Evolutionary conservation across 2,113 vertebrate species (phyloP).

Genomic region (Nothocercus julius): DNA sequence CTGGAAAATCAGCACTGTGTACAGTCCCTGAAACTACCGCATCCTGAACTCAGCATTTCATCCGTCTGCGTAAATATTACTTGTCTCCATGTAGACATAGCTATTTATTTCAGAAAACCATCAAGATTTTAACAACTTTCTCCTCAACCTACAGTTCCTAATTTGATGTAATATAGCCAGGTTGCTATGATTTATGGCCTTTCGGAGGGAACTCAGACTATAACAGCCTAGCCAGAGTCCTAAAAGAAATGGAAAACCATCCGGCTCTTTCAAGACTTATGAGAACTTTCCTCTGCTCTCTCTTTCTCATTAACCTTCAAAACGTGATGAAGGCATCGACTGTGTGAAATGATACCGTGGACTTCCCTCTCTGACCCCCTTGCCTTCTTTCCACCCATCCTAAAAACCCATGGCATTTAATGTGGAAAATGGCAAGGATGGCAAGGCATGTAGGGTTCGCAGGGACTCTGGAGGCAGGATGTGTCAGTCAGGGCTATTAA

Average conservation of each 20-base stretch:
- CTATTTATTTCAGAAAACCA: constrained; percentile 35
- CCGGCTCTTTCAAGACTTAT: background rate
- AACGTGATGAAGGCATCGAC: background rate
- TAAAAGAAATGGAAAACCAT: background rate
- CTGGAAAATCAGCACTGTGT: background rate
- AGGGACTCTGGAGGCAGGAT: background rate
- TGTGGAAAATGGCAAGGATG: background rate
- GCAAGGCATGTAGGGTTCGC: background rate
- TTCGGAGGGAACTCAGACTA: background rate
- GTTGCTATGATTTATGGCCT: background rate
- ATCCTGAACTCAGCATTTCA: background rate
- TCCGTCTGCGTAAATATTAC: background rate
- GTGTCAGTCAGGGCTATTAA: background rate
- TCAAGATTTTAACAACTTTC: constrained; percentile 1
- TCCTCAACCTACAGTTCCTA: background rate
- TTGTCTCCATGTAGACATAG: background rate
- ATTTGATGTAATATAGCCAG: background rate
- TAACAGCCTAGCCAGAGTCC: background rate
- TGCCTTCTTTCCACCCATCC: background rate
- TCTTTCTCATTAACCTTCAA: background rate
- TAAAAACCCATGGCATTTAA: background rate
- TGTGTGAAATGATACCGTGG: background rate
- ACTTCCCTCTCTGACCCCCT: background rate
- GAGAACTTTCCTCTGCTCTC: background rate
- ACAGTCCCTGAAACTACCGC: background rate